phyloP scores from a whole-genome alignment of 1,140 invertebrate genomes.

The Drosophila ananassae region DNA sequence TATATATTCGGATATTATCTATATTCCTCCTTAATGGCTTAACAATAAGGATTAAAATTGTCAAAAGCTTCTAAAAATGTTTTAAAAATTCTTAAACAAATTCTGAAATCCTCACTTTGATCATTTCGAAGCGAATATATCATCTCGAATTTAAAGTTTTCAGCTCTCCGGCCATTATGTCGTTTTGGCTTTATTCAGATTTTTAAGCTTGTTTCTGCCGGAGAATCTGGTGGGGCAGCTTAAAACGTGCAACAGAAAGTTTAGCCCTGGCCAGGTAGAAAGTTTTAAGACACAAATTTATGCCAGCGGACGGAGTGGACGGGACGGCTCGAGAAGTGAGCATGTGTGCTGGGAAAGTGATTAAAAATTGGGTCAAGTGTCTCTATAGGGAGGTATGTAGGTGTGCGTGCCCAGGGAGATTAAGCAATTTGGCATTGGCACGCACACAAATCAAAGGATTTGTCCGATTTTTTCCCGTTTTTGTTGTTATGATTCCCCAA shows the following conservation, averaged over 20 bases:
- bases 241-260: conserved; percentile 77
- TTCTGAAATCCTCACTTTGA: background rate
- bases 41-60: background rate
- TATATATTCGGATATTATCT: background rate
- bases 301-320: conserved; percentile 37
- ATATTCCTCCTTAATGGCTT: background rate
- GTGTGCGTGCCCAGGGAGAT: conserved; percentile 70
- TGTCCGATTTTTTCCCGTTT: conserved; percentile 60
- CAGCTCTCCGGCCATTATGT: conserved; percentile 19
- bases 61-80: too few relatives aligned
- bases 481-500: conserved; percentile 34
- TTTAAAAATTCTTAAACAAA: background rate
- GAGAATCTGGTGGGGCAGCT: conserved; percentile 47
- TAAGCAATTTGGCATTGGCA: conserved; percentile 74
- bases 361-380: conserved; percentile 82
- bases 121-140: background rate
- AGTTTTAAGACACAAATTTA: conserved; percentile 79
- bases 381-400: conserved; percentile 34
- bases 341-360: conserved; percentile 76
- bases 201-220: conserved; percentile 64
- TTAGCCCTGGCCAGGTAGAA: conserved; percentile 50
- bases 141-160: conserved; percentile 24
- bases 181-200: conserved; percentile 29
- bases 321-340: conserved; percentile 18
- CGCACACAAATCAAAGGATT: conserved; percentile 78